Evolutionary conservation across 2,797 vertebrate species (phyloP).

Genomic region (Muscicapa striata): DNA sequence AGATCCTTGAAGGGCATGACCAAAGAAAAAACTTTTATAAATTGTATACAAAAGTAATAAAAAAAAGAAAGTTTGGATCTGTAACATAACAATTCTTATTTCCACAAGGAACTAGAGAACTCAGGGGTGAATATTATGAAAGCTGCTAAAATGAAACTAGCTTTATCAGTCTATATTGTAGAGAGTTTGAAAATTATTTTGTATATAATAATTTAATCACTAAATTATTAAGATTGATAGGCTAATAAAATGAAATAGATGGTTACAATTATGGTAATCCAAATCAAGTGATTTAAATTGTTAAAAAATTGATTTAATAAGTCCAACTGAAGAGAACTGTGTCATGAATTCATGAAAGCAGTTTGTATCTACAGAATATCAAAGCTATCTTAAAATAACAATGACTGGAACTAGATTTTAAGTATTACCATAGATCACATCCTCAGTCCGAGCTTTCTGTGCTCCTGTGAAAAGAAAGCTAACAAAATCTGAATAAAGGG

Average conservation of each 20-base stretch:
- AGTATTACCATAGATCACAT: neutral
- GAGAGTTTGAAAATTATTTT: neutral
- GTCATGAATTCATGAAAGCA: neutral
- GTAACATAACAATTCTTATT: neutral
- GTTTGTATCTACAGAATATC: neutral
- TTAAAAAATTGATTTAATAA: neutral
- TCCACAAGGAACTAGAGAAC: neutral
- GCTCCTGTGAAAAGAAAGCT: neutral
- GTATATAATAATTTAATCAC: neutral
- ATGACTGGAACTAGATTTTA: neutral
- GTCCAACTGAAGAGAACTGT: neutral
- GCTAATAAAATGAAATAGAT: neutral
- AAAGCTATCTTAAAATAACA: neutral
- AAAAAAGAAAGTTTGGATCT: neutral
- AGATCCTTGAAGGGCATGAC: neutral
- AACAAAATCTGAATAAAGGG: neutral
- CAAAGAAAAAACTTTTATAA: neutral
- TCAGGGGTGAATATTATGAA: neutral
- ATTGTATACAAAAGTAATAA: neutral
- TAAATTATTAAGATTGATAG: neutral
- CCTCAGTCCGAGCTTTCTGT: neutral
- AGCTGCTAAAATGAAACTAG: neutral
- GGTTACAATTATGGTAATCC: neutral
- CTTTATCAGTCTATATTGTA: neutral
- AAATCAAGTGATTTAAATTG: neutral